These are phyloP conservation scores for Aphrocallistes beatrix DNA, from an alignment of 37 sponge, comb jelly and placozoan genomes.

Conservation along the genomic window DNA sequence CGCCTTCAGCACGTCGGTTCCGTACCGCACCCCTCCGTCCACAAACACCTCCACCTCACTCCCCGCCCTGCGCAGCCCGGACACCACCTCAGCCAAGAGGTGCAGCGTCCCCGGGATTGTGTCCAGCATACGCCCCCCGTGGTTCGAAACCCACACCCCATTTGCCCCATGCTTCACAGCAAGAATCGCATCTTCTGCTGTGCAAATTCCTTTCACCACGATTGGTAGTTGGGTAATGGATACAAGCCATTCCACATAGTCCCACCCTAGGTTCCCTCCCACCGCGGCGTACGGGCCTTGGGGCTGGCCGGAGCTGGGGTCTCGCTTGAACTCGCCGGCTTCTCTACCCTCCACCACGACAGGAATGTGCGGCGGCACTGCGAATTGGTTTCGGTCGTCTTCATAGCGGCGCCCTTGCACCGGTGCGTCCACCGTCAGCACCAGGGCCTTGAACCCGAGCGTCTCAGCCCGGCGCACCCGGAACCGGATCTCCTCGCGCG, in stretches of 20 bases:
- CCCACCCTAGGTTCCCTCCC: slow-evolving; percentile 40
- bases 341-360: slow-evolving; percentile 33
- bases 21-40: slow-evolving; percentile 75
- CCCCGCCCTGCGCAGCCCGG: slow-evolving; percentile 27
- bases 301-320: neutral
- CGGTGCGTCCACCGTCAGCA: slow-evolving; percentile 63
- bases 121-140: slow-evolving; percentile 81
- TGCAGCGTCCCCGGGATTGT: slow-evolving; percentile 72
- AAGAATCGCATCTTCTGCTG: slow-evolving; percentile 61
- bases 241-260: slow-evolving; percentile 48
- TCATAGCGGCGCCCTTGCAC: slow-evolving; percentile 33
- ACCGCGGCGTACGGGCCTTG: too few relatives aligned
- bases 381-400: slow-evolving; percentile 34
- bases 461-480: slow-evolving; percentile 46
- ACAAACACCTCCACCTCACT: slow-evolving; percentile 51
- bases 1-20: slow-evolving; percentile 81
- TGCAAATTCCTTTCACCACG: slow-evolving; percentile 71
- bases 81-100: slow-evolving; percentile 62
- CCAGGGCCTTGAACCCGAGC: slow-evolving; percentile 66
- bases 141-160: slow-evolving; percentile 80
- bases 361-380: slow-evolving; percentile 41
- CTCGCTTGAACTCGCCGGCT: neutral
- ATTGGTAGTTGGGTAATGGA: slow-evolving; percentile 51
- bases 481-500: slow-evolving; percentile 25
- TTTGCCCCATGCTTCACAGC: slow-evolving; percentile 52